Conservation (phyloP, 2,888 invertebrate species). For the Sthenelais limicola region DNA sequence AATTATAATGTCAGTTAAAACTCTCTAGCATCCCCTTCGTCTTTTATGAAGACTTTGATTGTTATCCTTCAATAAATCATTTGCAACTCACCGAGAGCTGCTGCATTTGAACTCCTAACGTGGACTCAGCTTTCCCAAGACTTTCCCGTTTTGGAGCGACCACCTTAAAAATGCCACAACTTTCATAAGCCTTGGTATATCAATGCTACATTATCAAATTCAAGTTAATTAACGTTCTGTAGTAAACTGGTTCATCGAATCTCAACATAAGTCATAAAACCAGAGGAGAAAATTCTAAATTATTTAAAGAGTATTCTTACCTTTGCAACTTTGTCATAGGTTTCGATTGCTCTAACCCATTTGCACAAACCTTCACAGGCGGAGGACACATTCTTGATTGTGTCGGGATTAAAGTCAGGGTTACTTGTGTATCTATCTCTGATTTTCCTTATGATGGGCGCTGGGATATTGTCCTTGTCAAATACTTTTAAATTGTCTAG, state of each 20-base stretch:
- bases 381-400: conserved; percentile 70
- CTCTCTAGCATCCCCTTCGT: no score
- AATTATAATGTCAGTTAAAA: no score
- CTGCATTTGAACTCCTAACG: conserved; percentile 64
- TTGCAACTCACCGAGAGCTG: conserved; percentile 60
- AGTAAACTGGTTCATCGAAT: no score
- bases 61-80: no score
- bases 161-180: conserved; percentile 54
- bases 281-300: neutral
- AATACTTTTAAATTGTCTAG: conserved; percentile 69
- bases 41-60: no score
- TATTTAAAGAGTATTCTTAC: conserved; percentile 48
- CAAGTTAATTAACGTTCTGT: neutral
- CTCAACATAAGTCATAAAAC: neutral
- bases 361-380: conserved; percentile 72
- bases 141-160: conserved; percentile 70
- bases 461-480: conserved; percentile 71
- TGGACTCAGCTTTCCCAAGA: conserved; percentile 63
- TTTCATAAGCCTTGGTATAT: neutral
- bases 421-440: conserved; percentile 66
- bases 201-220: neutral
- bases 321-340: conserved; percentile 70
- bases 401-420: conserved; percentile 69
- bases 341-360: conserved; percentile 71
- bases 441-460: conserved; percentile 66